These are phyloP conservation scores for Coenonympha glycerion DNA, from an alignment of 2,888 invertebrate species.

Conservation along the genomic window DNA sequence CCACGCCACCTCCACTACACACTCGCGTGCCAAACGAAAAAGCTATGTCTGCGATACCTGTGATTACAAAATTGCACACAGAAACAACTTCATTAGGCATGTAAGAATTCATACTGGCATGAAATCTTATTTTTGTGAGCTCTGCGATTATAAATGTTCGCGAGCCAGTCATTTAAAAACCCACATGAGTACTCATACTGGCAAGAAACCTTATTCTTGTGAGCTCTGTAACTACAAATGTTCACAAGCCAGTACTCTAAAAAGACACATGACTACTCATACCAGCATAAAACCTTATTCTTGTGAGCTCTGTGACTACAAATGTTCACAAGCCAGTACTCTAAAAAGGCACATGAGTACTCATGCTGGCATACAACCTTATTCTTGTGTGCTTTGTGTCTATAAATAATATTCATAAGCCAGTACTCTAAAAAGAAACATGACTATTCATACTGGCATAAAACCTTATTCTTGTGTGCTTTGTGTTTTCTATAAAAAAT, in stretches of 20 bases:
- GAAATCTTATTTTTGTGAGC: no score
- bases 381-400: neutral
- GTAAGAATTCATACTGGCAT: no score
- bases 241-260: neutral
- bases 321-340: neutral
- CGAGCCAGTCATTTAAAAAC: neutral
- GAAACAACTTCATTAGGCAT: no score
- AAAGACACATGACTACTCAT: neutral
- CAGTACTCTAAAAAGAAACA: neutral
- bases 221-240: neutral
- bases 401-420: neutral
- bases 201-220: neutral
- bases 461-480: neutral
- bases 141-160: no score
- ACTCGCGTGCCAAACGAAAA: no score
- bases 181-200: neutral
- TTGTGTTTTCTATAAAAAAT: neutral
- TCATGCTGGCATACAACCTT: neutral
- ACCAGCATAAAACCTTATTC: neutral
- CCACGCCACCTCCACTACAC: no score
- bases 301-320: neutral
- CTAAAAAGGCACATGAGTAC: neutral
- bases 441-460: neutral
- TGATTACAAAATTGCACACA: no score
- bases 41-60: no score